These are phyloP conservation scores for Megaleporinus macrocephalus DNA, from an alignment of 2,113 vertebrate species.

Conservation along the genomic window DNA sequence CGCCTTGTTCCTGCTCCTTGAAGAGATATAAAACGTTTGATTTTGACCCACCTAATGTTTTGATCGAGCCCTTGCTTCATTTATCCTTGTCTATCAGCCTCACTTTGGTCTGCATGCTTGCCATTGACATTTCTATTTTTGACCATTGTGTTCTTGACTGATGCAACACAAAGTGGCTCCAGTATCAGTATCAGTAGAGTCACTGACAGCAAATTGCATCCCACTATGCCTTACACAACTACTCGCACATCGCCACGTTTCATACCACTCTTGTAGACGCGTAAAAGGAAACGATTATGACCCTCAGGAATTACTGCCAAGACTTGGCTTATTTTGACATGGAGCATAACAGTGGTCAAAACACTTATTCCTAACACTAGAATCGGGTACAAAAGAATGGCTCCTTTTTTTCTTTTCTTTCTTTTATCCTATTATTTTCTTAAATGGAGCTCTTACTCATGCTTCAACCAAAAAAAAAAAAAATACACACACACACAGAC, in stretches of 20 bases:
- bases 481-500: too few relatives aligned
- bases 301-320: neutral
- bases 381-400: neutral
- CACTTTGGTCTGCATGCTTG: neutral
- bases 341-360: neutral
- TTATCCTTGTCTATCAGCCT: neutral
- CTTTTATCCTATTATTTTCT: neutral
- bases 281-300: neutral
- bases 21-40: too few relatives aligned
- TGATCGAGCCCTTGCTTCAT: neutral
- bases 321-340: neutral
- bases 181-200: neutral
- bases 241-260: neutral
- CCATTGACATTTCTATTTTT: neutral
- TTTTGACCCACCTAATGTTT: neutral
- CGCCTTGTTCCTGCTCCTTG: neutral
- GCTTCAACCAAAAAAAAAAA: too few relatives aligned
- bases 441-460: neutral
- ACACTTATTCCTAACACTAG: neutral
- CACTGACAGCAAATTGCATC: neutral
- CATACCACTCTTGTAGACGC: neutral
- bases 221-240: neutral
- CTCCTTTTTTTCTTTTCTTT: neutral
- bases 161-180: neutral
- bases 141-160: conserved; percentile 4